Evolutionary conservation across 2,113 vertebrate species (phyloP).

Genomic region (Ariopsis seemanni): DNA sequence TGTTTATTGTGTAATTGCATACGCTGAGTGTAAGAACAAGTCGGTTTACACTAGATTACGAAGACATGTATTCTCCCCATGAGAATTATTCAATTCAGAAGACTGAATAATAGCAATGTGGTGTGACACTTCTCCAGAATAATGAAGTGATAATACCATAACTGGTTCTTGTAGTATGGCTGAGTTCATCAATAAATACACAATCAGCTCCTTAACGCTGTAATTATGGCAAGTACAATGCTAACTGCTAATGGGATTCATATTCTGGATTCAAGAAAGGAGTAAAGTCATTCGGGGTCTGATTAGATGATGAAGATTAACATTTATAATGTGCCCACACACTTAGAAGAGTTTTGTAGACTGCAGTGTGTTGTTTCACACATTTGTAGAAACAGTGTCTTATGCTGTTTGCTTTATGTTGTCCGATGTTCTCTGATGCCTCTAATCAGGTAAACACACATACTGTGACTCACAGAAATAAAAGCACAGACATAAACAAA

Average conservation of each 20-base stretch:
- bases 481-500: background rate
- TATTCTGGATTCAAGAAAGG: slow-evolving; percentile 8
- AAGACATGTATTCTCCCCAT: background rate
- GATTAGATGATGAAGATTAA: slow-evolving; percentile 13
- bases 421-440: slow-evolving; percentile 7
- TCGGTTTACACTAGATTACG: background rate
- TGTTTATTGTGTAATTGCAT: slow-evolving; percentile 2
- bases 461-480: slow-evolving; percentile 1
- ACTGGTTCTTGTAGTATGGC: background rate
- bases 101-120: slow-evolving; percentile 14
- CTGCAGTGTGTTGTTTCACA: background rate
- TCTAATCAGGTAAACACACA: slow-evolving; percentile 22
- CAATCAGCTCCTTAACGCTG: slow-evolving; percentile 21
- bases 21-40: background rate
- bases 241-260: slow-evolving; percentile 32
- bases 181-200: slow-evolving; percentile 23
- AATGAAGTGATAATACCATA: slow-evolving; percentile 24
- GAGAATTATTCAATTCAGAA: background rate
- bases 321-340: slow-evolving; percentile 11
- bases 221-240: slow-evolving; percentile 34
- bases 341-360: background rate
- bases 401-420: background rate
- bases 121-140: slow-evolving; percentile 1
- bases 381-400: background rate
- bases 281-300: slow-evolving; percentile 27